phyloP scores from a whole-genome alignment of 2,888 invertebrate species.

The Thysanoteuthis rhombus region DNA sequence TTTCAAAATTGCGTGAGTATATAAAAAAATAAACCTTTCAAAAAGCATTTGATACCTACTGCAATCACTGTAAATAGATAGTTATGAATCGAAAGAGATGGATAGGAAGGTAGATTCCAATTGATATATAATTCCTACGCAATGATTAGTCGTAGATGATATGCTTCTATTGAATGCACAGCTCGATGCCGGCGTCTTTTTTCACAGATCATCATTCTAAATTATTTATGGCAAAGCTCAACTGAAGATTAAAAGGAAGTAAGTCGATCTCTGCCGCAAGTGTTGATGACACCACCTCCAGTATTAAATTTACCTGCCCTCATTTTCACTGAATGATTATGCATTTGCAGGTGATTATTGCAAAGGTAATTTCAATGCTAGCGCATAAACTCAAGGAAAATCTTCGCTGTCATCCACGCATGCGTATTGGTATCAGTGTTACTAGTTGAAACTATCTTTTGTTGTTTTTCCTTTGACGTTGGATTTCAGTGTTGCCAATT shows the following conservation, averaged over 20 bases:
- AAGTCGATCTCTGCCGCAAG: background rate
- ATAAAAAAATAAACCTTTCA: no score
- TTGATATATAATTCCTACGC: background rate
- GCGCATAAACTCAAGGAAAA: no score
- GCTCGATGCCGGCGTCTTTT: background rate
- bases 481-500: no score
- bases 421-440: no score
- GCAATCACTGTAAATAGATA: no score
- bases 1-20: no score
- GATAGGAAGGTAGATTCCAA: background rate
- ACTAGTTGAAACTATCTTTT: no score
- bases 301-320: background rate
- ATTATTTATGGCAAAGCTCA: background rate
- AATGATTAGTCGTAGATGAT: background rate
- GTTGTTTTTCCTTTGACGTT: no score
- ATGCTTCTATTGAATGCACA: background rate
- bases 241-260: background rate
- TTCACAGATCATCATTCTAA: background rate
- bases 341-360: background rate
- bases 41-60: no score
- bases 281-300: background rate
- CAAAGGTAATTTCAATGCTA: background rate
- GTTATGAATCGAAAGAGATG: background rate
- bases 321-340: background rate
- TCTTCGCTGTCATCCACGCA: no score